phyloP scores from a whole-genome alignment of 1,140 invertebrate genomes.

The Eumeta japonica region DNA sequence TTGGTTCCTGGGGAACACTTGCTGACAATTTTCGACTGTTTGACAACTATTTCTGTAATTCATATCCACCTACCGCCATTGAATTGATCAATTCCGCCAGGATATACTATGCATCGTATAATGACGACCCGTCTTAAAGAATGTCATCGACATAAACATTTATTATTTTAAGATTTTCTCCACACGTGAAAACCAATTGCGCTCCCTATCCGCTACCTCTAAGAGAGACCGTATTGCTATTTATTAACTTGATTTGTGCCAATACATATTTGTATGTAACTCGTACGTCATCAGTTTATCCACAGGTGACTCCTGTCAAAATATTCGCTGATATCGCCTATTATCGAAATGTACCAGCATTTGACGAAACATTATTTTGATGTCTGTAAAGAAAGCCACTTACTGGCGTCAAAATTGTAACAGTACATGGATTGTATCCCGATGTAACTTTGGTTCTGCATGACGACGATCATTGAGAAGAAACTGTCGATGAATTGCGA shows the following conservation, averaged over 20 bases:
- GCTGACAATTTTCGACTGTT: slow-evolving; percentile 4
- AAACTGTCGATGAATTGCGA: slow-evolving; percentile 6
- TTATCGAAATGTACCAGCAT: slow-evolving; percentile 27
- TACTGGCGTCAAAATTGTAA: slow-evolving; percentile 32
- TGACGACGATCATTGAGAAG: slow-evolving; percentile 8
- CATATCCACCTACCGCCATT: slow-evolving; percentile 9
- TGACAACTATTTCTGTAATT: slow-evolving; percentile 11
- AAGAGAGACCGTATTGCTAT: slow-evolving; percentile 25
- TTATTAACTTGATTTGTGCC: slow-evolving; percentile 27
- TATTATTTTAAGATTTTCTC: background rate
- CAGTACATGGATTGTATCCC: slow-evolving; percentile 34
- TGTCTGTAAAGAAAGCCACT: slow-evolving; percentile 27
- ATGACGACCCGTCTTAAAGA: slow-evolving; percentile 2
- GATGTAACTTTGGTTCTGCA: slow-evolving; percentile 19
- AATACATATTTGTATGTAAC: slow-evolving; percentile 38
- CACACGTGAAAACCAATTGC: background rate
- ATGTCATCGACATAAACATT: slow-evolving; percentile 9
- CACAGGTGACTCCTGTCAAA: slow-evolving; percentile 26
- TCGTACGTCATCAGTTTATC: slow-evolving; percentile 20
- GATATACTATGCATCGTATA: slow-evolving; percentile 2
- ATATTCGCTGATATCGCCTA: slow-evolving; percentile 31
- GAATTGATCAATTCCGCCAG: slow-evolving; percentile 6
- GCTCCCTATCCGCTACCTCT: slow-evolving; percentile 16
- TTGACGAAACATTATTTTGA: slow-evolving; percentile 44
- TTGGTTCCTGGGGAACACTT: slow-evolving; percentile 9